Percentiles rank a stretch among this genome's conserved stretches.
Conservation (phyloP, 2,113 vertebrate genomes). For the Hymenochirus boettgeri region DNA sequence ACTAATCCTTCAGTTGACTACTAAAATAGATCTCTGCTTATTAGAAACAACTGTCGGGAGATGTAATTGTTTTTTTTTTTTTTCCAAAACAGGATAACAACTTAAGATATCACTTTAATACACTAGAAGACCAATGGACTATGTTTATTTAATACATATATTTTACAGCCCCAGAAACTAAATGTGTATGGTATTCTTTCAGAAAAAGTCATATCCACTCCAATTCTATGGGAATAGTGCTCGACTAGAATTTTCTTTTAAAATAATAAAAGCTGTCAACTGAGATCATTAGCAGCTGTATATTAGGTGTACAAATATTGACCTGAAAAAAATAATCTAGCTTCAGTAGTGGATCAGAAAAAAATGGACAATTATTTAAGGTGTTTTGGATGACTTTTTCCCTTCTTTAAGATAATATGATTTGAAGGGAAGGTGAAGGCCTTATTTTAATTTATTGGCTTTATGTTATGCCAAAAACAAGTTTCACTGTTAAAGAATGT, state of each 20-base stretch:
- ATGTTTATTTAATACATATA: slow-evolving; percentile 85
- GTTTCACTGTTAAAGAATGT: no score
- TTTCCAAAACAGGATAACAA: slow-evolving; percentile 81
- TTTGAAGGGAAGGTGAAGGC: neutral
- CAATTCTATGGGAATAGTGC: slow-evolving; percentile 62
- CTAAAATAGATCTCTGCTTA: slow-evolving; percentile 99
- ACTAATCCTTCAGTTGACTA: slow-evolving; percentile 97
- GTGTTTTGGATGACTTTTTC: slow-evolving; percentile 16
- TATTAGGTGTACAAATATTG: neutral
- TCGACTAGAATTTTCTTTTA: neutral
- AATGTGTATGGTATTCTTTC: slow-evolving; percentile 69
- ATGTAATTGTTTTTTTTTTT: slow-evolving; percentile 66
- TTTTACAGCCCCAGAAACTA: slow-evolving; percentile 83
- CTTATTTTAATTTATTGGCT: neutral
- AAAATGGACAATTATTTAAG: slow-evolving; percentile 55
- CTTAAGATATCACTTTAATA: slow-evolving; percentile 90
- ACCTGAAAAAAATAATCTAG: slow-evolving; percentile 44
- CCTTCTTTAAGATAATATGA: neutral
- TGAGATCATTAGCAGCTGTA: neutral
- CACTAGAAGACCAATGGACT: slow-evolving; percentile 89
- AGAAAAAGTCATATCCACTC: slow-evolving; percentile 82
- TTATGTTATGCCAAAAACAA: no score
- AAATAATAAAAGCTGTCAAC: neutral
- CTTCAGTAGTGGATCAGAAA: slow-evolving; percentile 57
- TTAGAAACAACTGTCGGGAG: slow-evolving; percentile 88